A percentile compares a stretch with the other conserved stretches of the same genome.
phyloP scores from a whole-genome alignment of 2,888 invertebrate species.

The Mesopsocus fuscifrons region DNA sequence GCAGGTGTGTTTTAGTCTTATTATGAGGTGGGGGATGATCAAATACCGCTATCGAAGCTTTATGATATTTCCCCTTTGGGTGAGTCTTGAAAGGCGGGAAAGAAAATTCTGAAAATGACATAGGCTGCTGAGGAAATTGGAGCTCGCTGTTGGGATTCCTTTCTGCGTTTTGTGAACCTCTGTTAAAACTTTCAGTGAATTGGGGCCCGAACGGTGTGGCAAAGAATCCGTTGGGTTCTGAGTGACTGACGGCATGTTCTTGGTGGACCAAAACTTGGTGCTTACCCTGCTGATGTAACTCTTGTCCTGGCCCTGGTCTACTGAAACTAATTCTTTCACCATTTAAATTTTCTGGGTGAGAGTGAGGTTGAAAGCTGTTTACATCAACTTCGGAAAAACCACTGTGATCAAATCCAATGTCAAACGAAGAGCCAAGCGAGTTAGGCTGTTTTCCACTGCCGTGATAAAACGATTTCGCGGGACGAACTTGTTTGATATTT shows the following conservation, averaged over 20 bases:
- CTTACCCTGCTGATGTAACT: too few species aligned
- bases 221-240: too few species aligned
- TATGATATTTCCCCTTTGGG: background rate
- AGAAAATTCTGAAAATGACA: background rate
- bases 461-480: too few species aligned
- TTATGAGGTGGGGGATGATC: background rate
- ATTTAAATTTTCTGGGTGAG: background rate
- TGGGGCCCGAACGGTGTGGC: too few species aligned
- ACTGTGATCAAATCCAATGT: background rate
- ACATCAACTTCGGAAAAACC: background rate
- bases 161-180: too few species aligned
- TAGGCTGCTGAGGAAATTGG: too few species aligned
- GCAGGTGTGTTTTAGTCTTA: background rate
- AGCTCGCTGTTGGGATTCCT: too few species aligned
- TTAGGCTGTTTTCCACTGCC: too few species aligned
- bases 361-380: background rate
- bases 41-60: background rate
- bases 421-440: too few species aligned
- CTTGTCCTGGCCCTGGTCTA: background rate
- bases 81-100: background rate
- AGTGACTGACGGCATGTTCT: too few species aligned
- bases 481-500: background rate
- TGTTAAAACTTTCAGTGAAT: too few species aligned
- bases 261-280: too few species aligned
- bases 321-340: background rate